A percentile compares a stretch with the other conserved stretches of the same genome.
Evolutionary conservation across 2,888 invertebrate species (phyloP).

Genomic region (Carabus problematicus): DNA sequence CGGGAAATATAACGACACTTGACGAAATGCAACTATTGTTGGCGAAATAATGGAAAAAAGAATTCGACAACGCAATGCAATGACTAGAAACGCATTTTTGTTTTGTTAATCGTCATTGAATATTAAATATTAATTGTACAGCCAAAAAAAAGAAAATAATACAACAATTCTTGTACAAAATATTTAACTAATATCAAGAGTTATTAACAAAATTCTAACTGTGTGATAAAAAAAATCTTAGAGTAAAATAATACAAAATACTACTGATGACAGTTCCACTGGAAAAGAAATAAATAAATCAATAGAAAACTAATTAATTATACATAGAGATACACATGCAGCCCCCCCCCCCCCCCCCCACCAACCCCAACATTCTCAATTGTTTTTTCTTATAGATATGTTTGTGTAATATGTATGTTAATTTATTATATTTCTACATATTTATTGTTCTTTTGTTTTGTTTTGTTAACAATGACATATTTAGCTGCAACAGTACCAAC

Average conservation of each 20-base stretch:
- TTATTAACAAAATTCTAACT: constrained; percentile 42
- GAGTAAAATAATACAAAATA: constrained; percentile 27
- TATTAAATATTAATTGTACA: constrained; percentile 8
- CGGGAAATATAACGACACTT: constrained; percentile 38
- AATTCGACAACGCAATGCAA: constrained; percentile 35
- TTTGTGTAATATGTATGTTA: constrained; percentile 40
- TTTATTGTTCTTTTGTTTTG: constrained; percentile 25
- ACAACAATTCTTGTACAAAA: constrained; percentile 21
- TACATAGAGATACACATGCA: no score
- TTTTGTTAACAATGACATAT: not conserved
- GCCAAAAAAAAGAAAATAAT: constrained; percentile 2
- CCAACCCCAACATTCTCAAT: no score
- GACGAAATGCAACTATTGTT: constrained; percentile 33
- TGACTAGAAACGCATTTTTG: constrained; percentile 36
- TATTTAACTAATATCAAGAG: constrained; percentile 31
- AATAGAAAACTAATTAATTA: not conserved
- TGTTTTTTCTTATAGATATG: constrained; percentile 39
- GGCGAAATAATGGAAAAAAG: constrained; percentile 33
- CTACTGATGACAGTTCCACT: constrained; percentile 10
- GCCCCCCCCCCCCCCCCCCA: no score
- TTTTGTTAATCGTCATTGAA: constrained; percentile 39
- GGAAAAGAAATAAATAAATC: constrained; percentile 29
- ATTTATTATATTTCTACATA: constrained; percentile 41
- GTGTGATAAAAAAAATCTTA: constrained; percentile 41
- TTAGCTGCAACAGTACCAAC: not conserved